Evolutionary conservation across 2,113 vertebrate species (phyloP), one percentile per base, ranked within the genome.

Genomic region (Hydrochoerus hydrochaeris): DNA sequence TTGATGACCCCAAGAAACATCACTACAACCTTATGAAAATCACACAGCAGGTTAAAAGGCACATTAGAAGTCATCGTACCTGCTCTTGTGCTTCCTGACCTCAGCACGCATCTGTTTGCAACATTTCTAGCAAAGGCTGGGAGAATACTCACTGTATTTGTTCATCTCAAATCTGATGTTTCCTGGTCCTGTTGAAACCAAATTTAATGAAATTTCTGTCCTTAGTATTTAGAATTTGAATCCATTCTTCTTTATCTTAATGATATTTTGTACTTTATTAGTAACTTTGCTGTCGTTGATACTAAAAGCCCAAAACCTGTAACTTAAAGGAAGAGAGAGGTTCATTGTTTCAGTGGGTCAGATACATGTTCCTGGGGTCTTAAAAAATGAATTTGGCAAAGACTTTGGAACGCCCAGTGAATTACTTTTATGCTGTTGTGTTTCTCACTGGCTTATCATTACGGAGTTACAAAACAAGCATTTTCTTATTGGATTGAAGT

Each of bases 171-270:
- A 41, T 73, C 32, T 13, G 24, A 19, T 80, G 35, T 86, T 96
- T 82, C n/a, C 30, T 3, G 86, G 58, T 7, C 9, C 13, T 87
- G 6, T 57, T 82, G 69, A 96, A 93, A 87, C 85, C 32, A 84
- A 52, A 28, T 84, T 71, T 49, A 12, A 71, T 82, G 38, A 77
- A 71, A 41, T 86, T n/a, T 94, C 28, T 85, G 14, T 88, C n/a
- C n/a, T 91, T 92, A 65, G 26, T 82, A 71, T 92, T 95, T 7
- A 67, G 52, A 85, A 65, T 73, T 58, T 96, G 46, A 91, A 28
- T 77, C 44, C 38, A 77, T 77, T 88, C 38, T 82, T 87, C 17
- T 91, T 94, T 77, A 83, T 88, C 2, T 20, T 80, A 90, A 81
- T 22, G 24, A 1, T 86, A 54, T 54, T 93, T 95, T 46, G 73